These are phyloP conservation scores for Telenomus remus DNA, from an alignment of 1,140 invertebrate genomes.

Conservation along the genomic window DNA sequence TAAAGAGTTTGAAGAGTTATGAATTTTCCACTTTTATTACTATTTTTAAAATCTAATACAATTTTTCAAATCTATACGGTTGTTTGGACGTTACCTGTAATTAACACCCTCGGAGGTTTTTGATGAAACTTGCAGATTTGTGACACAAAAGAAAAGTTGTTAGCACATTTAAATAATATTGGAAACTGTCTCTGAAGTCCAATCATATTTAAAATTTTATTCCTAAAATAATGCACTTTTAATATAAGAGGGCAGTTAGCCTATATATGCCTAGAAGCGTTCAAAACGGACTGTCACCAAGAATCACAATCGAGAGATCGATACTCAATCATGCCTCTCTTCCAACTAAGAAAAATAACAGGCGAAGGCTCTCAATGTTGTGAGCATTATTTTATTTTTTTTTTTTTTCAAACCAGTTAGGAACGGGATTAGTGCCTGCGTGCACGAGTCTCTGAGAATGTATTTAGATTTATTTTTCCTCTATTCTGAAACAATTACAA, in stretches of 20 bases:
- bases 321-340: slow-evolving; percentile 27
- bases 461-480: slow-evolving; percentile 22
- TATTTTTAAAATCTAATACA: too few relatives aligned
- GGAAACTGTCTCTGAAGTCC: slow-evolving; percentile 1
- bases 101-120: slow-evolving; percentile 69
- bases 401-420: slow-evolving; percentile 63
- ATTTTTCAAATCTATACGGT: too few relatives aligned
- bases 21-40: too few relatives aligned
- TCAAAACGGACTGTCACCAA: not conserved
- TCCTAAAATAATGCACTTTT: not conserved
- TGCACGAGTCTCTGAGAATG: slow-evolving; percentile 8
- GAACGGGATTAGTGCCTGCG: slow-evolving; percentile 29
- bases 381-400: slow-evolving; percentile 41
- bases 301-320: slow-evolving; percentile 17
- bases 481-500: slow-evolving; percentile 10
- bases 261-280: too few relatives aligned
- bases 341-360: slow-evolving; percentile 60
- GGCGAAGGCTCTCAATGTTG: slow-evolving; percentile 47
- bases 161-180: not conserved
- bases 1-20: too few relatives aligned
- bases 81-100: slow-evolving; percentile 69
- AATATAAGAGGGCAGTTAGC: not conserved
- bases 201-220: not conserved
- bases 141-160: not conserved
- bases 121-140: slow-evolving; percentile 25